Evolutionary conservation across 2,113 vertebrate genomes (phyloP), one percentile per base, ranked within the genome.

Genomic region (Pangasianodon gigas): DNA sequence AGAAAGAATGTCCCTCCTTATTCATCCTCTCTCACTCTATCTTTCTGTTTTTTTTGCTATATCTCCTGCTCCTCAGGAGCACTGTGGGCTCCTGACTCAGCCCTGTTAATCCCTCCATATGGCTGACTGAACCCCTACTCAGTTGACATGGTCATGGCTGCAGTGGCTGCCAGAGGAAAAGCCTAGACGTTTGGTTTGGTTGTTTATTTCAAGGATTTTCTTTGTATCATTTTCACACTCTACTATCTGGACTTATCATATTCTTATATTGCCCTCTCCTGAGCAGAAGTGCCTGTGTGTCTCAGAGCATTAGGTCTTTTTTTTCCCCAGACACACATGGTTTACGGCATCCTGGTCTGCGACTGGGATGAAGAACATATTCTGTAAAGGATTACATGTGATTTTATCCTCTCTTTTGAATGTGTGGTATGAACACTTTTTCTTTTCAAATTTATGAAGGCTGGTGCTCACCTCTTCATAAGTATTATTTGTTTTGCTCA

Each of bases 71-170:
- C 84, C 89, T 90, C 84, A 92, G 93, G 94, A 93, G 93, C 79
- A 54, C 92, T 92, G 85, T 93, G 94, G 94, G 94, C 93, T 85
- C 88, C 88, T 83, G 81, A 84, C 84, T 85, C 88, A 86, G 90
- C 87, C 85, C 54, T 58, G 80, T 92, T 86, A 89, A 89, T 84
- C 88, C 89, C 65, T 91, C 87, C 91, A 90, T 83, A 87, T 77
- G 58, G 88, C 87, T 82, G 60, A 87, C 89, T 87, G 77, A 89
- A 88, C 62, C 80, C 74, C 62, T 87, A 52, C 75, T 71, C 84
- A 75, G 60, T 89, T 87, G 82, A 86, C 75, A 83, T 91, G 77
- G 87, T 90, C 85, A 89, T 90, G 87, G 85, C 87, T 89, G 84
- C 81, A 86, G 79, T 58, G 85, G 75, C 89, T 90, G 85, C 85